These are phyloP conservation scores for Brachypalpus laphriformis DNA, from an alignment of 2,888 invertebrate species.

Conservation along the genomic window DNA sequence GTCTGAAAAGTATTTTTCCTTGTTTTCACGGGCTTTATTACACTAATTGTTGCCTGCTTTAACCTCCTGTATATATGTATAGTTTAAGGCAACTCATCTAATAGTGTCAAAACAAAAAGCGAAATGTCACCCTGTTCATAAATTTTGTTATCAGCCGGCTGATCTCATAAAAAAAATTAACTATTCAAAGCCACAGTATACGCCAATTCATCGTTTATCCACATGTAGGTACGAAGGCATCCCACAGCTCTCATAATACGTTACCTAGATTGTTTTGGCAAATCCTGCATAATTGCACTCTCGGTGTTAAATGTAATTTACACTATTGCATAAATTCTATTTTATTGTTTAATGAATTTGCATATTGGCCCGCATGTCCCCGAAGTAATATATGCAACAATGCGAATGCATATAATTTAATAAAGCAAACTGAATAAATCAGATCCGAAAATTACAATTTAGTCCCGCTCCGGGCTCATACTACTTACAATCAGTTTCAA, in stretches of 20 bases:
- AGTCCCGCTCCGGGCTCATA: not conserved
- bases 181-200: too few species aligned
- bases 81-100: too few species aligned
- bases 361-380: constrained; percentile 1
- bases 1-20: too few species aligned
- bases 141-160: too few species aligned
- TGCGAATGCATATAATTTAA: constrained; percentile 36
- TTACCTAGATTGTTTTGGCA: constrained; percentile 1
- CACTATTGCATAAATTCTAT: constrained; percentile 37
- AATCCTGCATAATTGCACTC: not conserved
- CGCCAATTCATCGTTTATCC: too few species aligned
- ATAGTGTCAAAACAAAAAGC: too few species aligned
- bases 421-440: constrained; percentile 58
- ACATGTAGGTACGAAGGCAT: not conserved
- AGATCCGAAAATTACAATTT: constrained; percentile 54
- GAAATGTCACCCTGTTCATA: too few species aligned
- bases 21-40: too few species aligned
- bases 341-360: constrained; percentile 43
- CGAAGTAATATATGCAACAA: constrained; percentile 1
- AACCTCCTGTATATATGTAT: too few species aligned
- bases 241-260: not conserved
- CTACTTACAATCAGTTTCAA: constrained; percentile 21
- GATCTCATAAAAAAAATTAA: too few species aligned
- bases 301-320: constrained; percentile 23
- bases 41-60: too few species aligned